Conservation (phyloP, 2,888 invertebrate genomes). For the Dynastes maya region DNA sequence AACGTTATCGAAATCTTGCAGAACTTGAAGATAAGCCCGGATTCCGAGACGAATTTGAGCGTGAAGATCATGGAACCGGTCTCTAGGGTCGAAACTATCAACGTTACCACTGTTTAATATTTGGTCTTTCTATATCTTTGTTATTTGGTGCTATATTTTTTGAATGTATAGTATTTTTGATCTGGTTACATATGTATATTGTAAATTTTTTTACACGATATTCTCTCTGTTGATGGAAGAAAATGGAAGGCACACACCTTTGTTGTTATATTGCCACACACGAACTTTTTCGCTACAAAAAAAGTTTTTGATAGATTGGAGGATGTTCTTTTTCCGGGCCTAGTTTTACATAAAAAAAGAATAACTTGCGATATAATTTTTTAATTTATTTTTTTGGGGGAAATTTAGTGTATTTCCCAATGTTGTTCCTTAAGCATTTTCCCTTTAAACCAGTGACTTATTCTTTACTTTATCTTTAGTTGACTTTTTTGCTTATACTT, state of each 20-base stretch:
- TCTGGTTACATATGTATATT: constrained; percentile 9
- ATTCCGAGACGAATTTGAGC: constrained; percentile 64
- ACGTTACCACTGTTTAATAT: constrained; percentile 70
- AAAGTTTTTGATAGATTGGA: neutral
- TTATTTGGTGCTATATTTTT: constrained; percentile 16
- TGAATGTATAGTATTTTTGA: constrained; percentile 3
- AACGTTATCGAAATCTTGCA: constrained; percentile 72
- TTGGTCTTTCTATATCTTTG: neutral
- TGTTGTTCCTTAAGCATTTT: neutral
- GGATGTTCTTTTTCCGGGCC: neutral
- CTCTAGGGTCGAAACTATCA: constrained; percentile 70
- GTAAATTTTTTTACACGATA: constrained; percentile 11
- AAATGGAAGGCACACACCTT: neutral
- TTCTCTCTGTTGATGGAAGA: neutral
- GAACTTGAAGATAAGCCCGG: constrained; percentile 68
- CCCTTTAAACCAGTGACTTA: constrained; percentile 31
- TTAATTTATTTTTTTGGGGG: constrained; percentile 9
- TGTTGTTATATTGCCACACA: constrained; percentile 4
- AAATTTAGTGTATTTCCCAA: neutral
- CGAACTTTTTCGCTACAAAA: neutral
- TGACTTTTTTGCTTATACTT: constrained; percentile 8
- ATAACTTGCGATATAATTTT: neutral
- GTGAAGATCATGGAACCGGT: constrained; percentile 73
- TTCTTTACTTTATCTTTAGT: constrained; percentile 7
- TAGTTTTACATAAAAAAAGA: neutral